Base-by-base conservation (phyloP, 1,140 invertebrate genomes). In the Colletes latitarsis region DNA sequence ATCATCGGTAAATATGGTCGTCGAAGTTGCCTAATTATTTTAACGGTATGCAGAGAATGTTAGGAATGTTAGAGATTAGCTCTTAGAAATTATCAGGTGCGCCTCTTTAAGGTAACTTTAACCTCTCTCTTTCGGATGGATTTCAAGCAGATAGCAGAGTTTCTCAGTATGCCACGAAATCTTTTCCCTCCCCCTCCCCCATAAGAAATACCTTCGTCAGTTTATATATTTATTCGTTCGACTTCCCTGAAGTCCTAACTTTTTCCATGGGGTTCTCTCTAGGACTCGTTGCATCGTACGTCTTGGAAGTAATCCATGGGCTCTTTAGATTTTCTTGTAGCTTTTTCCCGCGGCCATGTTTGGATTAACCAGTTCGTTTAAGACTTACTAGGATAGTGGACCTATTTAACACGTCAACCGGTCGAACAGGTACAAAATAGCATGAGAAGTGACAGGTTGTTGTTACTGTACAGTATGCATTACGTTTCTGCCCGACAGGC, bases 351-450 rank as follows among this genome's bases (percentile, higher is more conserved):
- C 30, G 3, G 8, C 63, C 78, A 52, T 68, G 53, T 68, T 80
- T 30, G 72, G 78, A 15, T 30, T 68, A 53, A 52, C 53, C 72
- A 60, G 78, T 53, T 68, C 63, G 71, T 74, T 67, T 73, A 46
- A 41, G 62, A 46, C 49, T 73, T 79, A 79, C 39, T 21, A 12
- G 53, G 71, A 75, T 67, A 60, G 52, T 52, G 43, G 63, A 68
- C 6, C 72, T 74, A 80, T 67, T 80, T 80, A 80, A 74, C 78
- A 68, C 71, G 55, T 75, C 72, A 49, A 75, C 78, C 62, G 63
- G 71, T 75, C 9, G 21, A 62, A 43, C 72, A 43, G 43, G 63
- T 80, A 80, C 9, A 21, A 75, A 80, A 60, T 17, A 60, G 55
- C 17, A 15, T 0, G n/a, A 39, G 30, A 67, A 75, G 63, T 75